Base-by-base conservation (phyloP, 92 coral and sea anemone genomes). In the Nematostella vectensis region DNA sequence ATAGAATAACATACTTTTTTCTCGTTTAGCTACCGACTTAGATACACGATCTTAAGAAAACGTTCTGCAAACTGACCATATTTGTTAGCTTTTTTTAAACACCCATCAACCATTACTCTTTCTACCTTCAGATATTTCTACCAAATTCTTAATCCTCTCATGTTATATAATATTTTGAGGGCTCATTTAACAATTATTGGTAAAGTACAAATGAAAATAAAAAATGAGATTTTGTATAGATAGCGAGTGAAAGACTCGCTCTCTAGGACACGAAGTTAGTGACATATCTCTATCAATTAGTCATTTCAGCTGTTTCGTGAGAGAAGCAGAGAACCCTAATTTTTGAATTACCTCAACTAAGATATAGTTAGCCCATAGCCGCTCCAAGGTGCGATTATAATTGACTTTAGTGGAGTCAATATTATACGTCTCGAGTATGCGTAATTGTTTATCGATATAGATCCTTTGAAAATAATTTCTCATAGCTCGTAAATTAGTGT, bases 1-100 rank as follows among this genome's bases (percentile, higher is more conserved):
- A 37, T 66, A 55, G 22, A 66, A 66, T 28, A 66, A 66, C 72
- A 66, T 18, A 23, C 56, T 27, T 16, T n/a, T 42, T 61, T 15
- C 27, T 18, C 29, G 63, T 43, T 38, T 38, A 65, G 51, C 17
- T 4, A 45, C 12, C 18, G 16, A 23, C 10, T 47, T 21, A 6
- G 28, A 19, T 54, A 42, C 22, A 27, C 39, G 54, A 54, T n/a
- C 52, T 45, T 13, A 54, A 27, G 28, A 54, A 55, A 66, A 66
- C 72, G 54, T 66, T 40, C 29, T 26, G 27, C 20, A 39, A 45
- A 19, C 18, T 22, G 17, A 8, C 51, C 4, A 11, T 17, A 17
- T 4, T 45, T 4, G 51, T 11, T 4, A 10, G 18, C 51, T 9
- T 45, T 45, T 45, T 45, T 45, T 6, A 15, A 33, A n/a, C n/a